phyloP scores from a whole-genome alignment of 2,888 invertebrate species.

The Scaptomyza flava region DNA sequence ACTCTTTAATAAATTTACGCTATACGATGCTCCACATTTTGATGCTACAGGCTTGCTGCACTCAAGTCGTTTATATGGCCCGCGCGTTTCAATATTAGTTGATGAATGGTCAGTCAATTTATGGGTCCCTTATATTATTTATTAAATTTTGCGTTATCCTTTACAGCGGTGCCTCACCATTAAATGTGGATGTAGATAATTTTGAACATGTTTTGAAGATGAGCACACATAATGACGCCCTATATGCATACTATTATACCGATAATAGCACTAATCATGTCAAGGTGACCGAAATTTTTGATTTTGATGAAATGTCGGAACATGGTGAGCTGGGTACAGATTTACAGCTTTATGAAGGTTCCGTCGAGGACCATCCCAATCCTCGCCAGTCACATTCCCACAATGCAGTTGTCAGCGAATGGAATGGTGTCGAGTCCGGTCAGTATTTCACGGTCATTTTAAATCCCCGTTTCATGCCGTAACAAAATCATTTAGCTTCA shows the following conservation, averaged over 20 bases:
- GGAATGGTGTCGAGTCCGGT: conserved; percentile 84
- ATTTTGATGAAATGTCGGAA: conserved; percentile 88
- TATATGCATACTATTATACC: conserved; percentile 95
- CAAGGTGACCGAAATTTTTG: conserved; percentile 95
- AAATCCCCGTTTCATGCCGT: background rate
- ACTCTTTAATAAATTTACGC: conserved; percentile 81
- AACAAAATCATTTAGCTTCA: conserved; percentile 33
- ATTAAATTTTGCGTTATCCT: background rate
- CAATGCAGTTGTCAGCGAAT: conserved; percentile 83
- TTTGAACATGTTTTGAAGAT: conserved; percentile 90
- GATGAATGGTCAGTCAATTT: conserved; percentile 80
- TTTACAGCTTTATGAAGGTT: conserved; percentile 82
- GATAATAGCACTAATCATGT: conserved; percentile 93
- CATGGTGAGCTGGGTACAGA: conserved; percentile 88
- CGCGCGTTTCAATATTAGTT: conserved; percentile 82
- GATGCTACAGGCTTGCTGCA: conserved; percentile 83
- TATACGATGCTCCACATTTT: conserved; percentile 83
- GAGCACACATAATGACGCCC: conserved; percentile 93
- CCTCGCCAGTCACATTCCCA: conserved; percentile 80
- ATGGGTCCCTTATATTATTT: background rate
- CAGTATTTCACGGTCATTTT: conserved; percentile 39
- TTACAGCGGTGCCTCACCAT: conserved; percentile 81
- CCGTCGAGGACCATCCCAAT: conserved; percentile 83
- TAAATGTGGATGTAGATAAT: conserved; percentile 86
- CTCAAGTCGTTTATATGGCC: conserved; percentile 80